Evolutionary conservation across 2,113 vertebrate species (phyloP).

Genomic region (Triplophysa tibetana): DNA sequence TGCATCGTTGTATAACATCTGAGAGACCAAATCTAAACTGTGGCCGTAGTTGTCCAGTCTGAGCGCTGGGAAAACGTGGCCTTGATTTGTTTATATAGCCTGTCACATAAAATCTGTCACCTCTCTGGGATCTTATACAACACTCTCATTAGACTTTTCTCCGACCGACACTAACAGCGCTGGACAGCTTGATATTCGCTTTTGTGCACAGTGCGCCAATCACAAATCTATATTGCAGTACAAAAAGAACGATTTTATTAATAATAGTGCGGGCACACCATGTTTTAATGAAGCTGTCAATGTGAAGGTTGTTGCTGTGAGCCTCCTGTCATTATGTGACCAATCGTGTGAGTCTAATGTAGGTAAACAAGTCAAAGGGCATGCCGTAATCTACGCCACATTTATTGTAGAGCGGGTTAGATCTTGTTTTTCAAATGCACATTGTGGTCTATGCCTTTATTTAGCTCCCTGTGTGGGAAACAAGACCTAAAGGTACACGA

Average conservation of each 20-base stretch:
- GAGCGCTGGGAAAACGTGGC: not conserved
- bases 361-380: not conserved
- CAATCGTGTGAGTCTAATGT: not conserved
- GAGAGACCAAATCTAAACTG: not conserved
- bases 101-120: constrained; percentile 45
- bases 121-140: constrained; percentile 41
- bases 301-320: too few species aligned
- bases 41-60: constrained; percentile 15
- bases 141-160: constrained; percentile 13
- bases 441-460: not conserved
- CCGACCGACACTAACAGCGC: not conserved
- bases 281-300: constrained; percentile 2
- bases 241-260: not conserved
- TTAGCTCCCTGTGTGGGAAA: not conserved
- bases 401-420: not conserved
- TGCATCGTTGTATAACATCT: not conserved
- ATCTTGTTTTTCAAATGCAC: not conserved
- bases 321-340: constrained; percentile 5
- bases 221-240: not conserved
- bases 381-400: not conserved
- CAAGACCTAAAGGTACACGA: not conserved
- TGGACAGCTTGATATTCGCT: constrained; percentile 8
- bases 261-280: not conserved
- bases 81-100: constrained; percentile 34
- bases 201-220: not conserved